Evolutionary conservation across 37 sponge, comb jelly and placozoan species (phyloP).

Genomic region (Dysidea cf. avara): DNA sequence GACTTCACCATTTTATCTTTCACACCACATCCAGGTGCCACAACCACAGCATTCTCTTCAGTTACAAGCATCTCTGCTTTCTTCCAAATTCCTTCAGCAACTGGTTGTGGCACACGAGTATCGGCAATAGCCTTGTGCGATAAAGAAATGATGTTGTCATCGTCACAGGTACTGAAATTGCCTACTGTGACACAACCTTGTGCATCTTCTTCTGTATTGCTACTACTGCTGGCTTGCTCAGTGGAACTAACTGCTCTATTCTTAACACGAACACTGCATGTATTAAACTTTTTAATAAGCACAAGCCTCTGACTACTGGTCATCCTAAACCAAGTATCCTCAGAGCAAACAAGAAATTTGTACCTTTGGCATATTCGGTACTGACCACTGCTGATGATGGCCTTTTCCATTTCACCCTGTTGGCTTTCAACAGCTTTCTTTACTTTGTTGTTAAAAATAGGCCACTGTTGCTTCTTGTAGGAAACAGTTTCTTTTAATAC

Average conservation of each 20-base stretch:
- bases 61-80: slow-evolving; percentile 7
- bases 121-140: neutral
- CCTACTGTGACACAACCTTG: no score
- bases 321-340: no score
- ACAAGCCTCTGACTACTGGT: neutral
- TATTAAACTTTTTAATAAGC: no score
- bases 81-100: slow-evolving; percentile 13
- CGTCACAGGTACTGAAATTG: no score
- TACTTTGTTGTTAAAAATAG: slow-evolving; percentile 11
- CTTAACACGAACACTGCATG: no score
- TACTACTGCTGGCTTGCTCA: no score
- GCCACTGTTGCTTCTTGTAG: slow-evolving; percentile 13
- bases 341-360: no score
- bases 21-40: slow-evolving; percentile 24
- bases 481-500: slow-evolving; percentile 6
- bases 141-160: no score
- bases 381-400: slow-evolving; percentile 14
- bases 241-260: no score
- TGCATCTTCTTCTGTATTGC: no score
- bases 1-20: slow-evolving; percentile 26
- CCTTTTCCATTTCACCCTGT: neutral
- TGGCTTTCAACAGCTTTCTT: slow-evolving; percentile 6
- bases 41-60: neutral
- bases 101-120: slow-evolving; percentile 11
- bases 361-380: neutral